Percentiles rank a stretch among this genome's conserved stretches.
Evolutionary conservation across 1,140 invertebrate genomes (phyloP).

Genomic region (Phymorhynchus buccinoides): DNA sequence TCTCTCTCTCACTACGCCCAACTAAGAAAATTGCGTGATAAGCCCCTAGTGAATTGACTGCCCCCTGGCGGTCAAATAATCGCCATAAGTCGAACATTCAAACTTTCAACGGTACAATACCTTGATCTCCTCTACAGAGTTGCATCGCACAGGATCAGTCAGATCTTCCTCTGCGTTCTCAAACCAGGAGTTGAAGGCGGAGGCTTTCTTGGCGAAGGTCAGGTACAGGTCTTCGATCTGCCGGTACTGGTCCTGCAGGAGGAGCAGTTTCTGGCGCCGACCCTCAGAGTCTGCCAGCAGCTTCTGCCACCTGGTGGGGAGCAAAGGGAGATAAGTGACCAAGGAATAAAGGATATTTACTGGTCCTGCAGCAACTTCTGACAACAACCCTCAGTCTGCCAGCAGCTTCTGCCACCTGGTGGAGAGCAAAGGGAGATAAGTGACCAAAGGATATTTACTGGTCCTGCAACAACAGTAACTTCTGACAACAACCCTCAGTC

Average conservation of each 20-base stretch:
- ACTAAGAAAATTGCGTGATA: too few species aligned
- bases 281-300: constrained; percentile 91
- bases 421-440: too few species aligned
- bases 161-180: constrained; percentile 99
- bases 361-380: constrained; percentile 86
- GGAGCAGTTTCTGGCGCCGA: constrained; percentile 90
- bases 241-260: constrained; percentile 97
- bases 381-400: constrained; percentile 89
- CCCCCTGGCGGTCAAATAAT: too few species aligned
- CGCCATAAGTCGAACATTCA: too few species aligned
- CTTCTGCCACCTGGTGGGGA: constrained; percentile 86
- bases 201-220: constrained; percentile 99
- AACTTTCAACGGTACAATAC: too few species aligned
- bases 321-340: constrained; percentile 16
- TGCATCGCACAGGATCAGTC: constrained; percentile 97
- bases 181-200: constrained; percentile 99
- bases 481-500: constrained; percentile 91
- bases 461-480: too few species aligned
- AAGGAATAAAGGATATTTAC: too few species aligned
- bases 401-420: constrained; percentile 91
- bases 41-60: too few species aligned
- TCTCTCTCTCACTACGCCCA: too few species aligned
- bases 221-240: constrained; percentile 97
- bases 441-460: background rate
- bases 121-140: constrained; percentile 78